phyloP scores from a whole-genome alignment of 1,140 invertebrate species.

The Lepeophtheirus salmonis region DNA sequence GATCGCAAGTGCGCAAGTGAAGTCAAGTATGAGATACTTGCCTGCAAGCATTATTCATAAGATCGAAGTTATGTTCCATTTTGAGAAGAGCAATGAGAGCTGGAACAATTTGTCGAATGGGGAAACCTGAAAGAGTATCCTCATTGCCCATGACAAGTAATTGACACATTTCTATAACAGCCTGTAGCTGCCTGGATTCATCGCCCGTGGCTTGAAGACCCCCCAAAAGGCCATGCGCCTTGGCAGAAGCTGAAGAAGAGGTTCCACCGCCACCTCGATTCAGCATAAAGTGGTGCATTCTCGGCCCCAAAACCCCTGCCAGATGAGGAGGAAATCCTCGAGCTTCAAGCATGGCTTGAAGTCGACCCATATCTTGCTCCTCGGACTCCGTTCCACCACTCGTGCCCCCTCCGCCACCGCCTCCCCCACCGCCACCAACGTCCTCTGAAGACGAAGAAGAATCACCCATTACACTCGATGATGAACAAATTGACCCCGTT shows the following conservation, averaged over 20 bases:
- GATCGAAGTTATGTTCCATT: constrained; percentile 93
- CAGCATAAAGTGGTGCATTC: constrained; percentile 92
- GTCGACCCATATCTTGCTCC: constrained; percentile 65
- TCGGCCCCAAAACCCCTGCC: constrained; percentile 76
- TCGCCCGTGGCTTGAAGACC: constrained; percentile 82
- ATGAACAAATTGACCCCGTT: too few species aligned
- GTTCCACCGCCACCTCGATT: constrained; percentile 30
- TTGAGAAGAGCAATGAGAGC: constrained; percentile 67
- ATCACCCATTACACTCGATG: too few species aligned
- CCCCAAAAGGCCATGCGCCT: constrained; percentile 78
- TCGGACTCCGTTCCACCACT: constrained; percentile 36
- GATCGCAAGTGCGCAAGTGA: too few species aligned
- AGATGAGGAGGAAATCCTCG: constrained; percentile 82
- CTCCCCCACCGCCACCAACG: too few species aligned
- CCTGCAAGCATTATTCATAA: constrained; percentile 98
- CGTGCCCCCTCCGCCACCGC: constrained; percentile 18
- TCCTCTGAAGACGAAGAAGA: too few species aligned
- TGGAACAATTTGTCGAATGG: constrained; percentile 90
- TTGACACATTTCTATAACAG: constrained; percentile 96
- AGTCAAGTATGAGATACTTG: too few species aligned
- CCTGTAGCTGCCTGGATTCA: constrained; percentile 88
- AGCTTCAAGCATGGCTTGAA: constrained; percentile 77
- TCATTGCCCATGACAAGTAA: constrained; percentile 98
- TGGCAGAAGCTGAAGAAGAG: constrained; percentile 42
- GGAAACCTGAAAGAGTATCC: constrained; percentile 91